Evolutionary conservation across 1,140 invertebrate genomes (phyloP).

Genomic region (Drosophila sp.): DNA sequence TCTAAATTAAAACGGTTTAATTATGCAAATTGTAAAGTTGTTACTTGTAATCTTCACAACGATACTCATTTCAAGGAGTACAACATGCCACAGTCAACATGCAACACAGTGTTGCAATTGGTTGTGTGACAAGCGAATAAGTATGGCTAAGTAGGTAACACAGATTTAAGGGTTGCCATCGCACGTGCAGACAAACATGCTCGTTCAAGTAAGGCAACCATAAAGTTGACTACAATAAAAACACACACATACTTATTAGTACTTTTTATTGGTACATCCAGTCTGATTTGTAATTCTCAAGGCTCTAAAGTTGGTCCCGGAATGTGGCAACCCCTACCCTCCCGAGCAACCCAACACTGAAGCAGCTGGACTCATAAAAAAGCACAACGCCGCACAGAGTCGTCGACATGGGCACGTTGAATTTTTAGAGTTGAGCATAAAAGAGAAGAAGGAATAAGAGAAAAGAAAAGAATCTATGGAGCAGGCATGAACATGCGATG

Average conservation of each 20-base stretch:
- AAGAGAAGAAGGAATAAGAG: conserved; percentile 3
- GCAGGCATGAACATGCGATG: not conserved
- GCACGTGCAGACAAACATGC: conserved; percentile 19
- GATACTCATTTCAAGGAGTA: not conserved
- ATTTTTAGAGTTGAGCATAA: conserved; percentile 76
- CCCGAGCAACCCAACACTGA: conserved; percentile 34
- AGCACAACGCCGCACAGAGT: conserved; percentile 44
- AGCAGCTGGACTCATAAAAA: conserved; percentile 79
- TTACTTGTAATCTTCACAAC: too few species aligned
- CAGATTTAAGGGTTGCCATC: conserved; percentile 42
- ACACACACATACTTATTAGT: conserved; percentile 81
- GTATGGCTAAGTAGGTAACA: conserved; percentile 37
- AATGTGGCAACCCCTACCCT: conserved; percentile 9
- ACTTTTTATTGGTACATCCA: conserved; percentile 74
- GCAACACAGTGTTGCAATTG: not conserved
- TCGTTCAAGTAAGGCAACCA: conserved; percentile 39
- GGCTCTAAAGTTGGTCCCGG: conserved; percentile 68
- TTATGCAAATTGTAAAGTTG: too few species aligned
- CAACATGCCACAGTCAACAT: not conserved
- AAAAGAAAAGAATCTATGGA: conserved; percentile 1
- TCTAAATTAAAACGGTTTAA: too few species aligned
- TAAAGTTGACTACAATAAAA: conserved; percentile 79
- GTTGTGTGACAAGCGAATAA: not conserved
- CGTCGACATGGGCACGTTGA: conserved; percentile 25
- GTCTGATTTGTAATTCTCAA: conserved; percentile 82